These are phyloP conservation scores for Argyresthia goedartella DNA, from an alignment of 2,888 invertebrate species.

Conservation along the genomic window DNA sequence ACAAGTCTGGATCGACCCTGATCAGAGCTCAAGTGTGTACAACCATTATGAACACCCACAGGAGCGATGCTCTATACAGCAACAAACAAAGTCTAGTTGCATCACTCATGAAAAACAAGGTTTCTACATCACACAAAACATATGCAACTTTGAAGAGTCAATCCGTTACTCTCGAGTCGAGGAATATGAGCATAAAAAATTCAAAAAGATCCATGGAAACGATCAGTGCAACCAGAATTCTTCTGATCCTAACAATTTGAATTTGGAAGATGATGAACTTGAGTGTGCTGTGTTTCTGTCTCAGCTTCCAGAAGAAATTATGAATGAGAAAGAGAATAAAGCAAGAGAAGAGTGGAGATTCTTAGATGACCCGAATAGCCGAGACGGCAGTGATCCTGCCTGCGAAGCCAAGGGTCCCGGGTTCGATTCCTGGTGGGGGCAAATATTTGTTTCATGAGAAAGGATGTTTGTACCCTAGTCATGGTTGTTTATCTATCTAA, in stretches of 20 bases:
- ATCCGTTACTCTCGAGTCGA: constrained; percentile 22
- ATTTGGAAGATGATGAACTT: constrained; percentile 38
- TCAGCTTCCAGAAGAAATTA: constrained; percentile 39
- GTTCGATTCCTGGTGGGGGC: no score
- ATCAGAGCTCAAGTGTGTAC: constrained; percentile 45
- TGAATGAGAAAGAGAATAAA: constrained; percentile 34
- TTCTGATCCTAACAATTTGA: constrained; percentile 12
- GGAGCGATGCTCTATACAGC: constrained; percentile 23
- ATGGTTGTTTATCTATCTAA: no score
- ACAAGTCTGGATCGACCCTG: constrained; percentile 53
- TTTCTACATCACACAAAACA: constrained; percentile 49
- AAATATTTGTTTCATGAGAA: no score
- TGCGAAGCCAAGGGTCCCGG: no score
- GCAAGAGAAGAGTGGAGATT: constrained; percentile 30
- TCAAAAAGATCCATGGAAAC: constrained; percentile 21
- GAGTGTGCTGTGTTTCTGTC: constrained; percentile 45
- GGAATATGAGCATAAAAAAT: constrained; percentile 30
- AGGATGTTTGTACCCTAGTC: no score
- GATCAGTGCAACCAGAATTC: constrained; percentile 17
- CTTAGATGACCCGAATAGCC: no score
- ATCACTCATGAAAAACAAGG: constrained; percentile 36
- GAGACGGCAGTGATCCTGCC: no score
- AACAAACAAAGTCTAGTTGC: constrained; percentile 24
- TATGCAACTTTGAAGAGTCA: constrained; percentile 38
- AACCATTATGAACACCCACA: constrained; percentile 33